Evolutionary conservation across 2,888 invertebrate genomes (phyloP).

Genomic region (Nowickia ferox): DNA sequence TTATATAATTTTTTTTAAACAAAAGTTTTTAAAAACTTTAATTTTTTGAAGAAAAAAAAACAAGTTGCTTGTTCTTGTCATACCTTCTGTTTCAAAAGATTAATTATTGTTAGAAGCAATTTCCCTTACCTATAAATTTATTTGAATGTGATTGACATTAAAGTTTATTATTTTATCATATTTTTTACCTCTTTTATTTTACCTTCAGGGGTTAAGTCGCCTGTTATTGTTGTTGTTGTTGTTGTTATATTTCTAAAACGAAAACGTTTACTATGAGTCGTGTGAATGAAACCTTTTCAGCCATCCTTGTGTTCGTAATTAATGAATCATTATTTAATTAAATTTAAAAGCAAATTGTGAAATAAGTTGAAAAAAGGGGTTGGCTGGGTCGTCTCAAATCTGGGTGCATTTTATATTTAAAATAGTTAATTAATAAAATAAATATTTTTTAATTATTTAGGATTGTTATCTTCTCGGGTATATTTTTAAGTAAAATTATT

Average conservation of each 20-base stretch:
- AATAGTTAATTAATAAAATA: constrained; percentile 63
- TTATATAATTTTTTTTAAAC: too few relatives aligned
- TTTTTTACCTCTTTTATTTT: constrained; percentile 12
- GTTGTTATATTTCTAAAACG: not conserved
- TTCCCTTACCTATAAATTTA: constrained; percentile 4
- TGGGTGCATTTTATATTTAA: constrained; percentile 22
- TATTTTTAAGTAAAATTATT: not conserved
- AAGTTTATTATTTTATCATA: constrained; percentile 29
- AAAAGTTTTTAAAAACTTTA: too few relatives aligned
- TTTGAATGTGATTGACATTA: constrained; percentile 50
- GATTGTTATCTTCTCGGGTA: constrained; percentile 10
- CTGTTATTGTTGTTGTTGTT: constrained; percentile 17
- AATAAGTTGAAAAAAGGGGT: constrained; percentile 32
- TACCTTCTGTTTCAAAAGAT: not conserved
- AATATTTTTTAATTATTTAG: constrained; percentile 58
- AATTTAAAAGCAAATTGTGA: constrained; percentile 27
- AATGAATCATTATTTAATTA: constrained; percentile 68
- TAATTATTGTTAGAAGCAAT: not conserved
- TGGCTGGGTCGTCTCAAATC: not conserved
- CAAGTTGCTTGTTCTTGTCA: not conserved
- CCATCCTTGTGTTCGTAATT: not conserved
- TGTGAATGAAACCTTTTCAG: constrained; percentile 35
- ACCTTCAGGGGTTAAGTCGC: constrained; percentile 49
- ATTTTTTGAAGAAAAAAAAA: too few relatives aligned
- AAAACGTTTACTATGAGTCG: constrained; percentile 30